A percentile compares a stretch with the other conserved stretches of the same genome.
These are phyloP conservation scores for Paralvinella palmiformis DNA, from an alignment of 1,140 invertebrate genomes.

Conservation along the genomic window DNA sequence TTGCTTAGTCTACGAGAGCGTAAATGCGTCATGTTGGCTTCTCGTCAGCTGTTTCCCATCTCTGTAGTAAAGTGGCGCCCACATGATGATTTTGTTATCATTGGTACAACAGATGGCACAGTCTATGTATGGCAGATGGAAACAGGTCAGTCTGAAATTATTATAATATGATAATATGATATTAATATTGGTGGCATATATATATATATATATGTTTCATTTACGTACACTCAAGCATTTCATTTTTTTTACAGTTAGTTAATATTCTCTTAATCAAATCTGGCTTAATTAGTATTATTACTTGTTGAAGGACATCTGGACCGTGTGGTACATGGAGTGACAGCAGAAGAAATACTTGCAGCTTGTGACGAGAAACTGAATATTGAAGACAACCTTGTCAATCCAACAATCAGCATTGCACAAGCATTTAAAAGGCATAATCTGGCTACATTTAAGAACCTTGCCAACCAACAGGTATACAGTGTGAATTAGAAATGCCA, in stretches of 20 bases:
- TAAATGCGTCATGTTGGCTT: constrained; percentile 91
- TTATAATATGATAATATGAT: too few relatives aligned
- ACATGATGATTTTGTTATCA: constrained; percentile 95
- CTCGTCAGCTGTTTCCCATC: constrained; percentile 92
- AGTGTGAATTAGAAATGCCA: too few relatives aligned
- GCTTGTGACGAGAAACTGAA: constrained; percentile 80
- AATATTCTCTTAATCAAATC: too few relatives aligned
- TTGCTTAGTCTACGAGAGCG: constrained; percentile 87
- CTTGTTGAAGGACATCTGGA: constrained; percentile 81
- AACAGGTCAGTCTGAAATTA: constrained; percentile 69
- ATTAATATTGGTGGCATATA: too few relatives aligned
- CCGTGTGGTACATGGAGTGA: constrained; percentile 87
- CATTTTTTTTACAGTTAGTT: too few relatives aligned
- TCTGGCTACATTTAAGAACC: constrained; percentile 66
- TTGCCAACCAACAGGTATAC: constrained; percentile 44
- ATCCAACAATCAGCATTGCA: constrained; percentile 50
- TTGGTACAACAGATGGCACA: constrained; percentile 94
- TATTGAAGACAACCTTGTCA: constrained; percentile 51
- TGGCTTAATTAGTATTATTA: too few relatives aligned
- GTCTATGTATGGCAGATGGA: constrained; percentile 99
- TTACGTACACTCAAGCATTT: too few relatives aligned
- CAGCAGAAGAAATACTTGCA: constrained; percentile 90
- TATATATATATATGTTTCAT: too few relatives aligned
- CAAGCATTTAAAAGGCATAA: constrained; percentile 71
- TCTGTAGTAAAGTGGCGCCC: constrained; percentile 95